phyloP scores from a whole-genome alignment of 1,140 invertebrate genomes.

The Belonocnema kinseyi region DNA sequence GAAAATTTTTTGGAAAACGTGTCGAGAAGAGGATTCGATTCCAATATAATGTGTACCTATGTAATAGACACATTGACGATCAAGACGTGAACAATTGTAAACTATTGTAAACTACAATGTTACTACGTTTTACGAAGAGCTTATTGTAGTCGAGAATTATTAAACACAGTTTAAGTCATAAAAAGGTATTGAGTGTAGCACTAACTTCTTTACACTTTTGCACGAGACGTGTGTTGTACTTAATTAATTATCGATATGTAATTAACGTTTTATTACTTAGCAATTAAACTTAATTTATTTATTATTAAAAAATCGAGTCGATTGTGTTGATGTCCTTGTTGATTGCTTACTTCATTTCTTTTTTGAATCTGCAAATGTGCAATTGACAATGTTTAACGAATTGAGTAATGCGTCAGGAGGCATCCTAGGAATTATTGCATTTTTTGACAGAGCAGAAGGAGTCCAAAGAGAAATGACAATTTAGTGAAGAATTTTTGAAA shows the following conservation, averaged over 20 bases:
- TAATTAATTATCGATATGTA: constrained; percentile 73
- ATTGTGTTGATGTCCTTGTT: constrained; percentile 44
- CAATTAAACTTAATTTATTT: constrained; percentile 60
- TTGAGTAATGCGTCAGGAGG: constrained; percentile 27
- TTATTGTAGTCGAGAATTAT: constrained; percentile 76
- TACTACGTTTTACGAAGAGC: constrained; percentile 77
- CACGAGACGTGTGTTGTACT: constrained; percentile 76
- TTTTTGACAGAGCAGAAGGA: constrained; percentile 20
- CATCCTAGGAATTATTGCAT: constrained; percentile 2
- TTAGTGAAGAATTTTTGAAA: background rate
- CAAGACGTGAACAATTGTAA: constrained; percentile 71
- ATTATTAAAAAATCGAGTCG: constrained; percentile 36
- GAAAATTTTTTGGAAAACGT: background rate
- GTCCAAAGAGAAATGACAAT: constrained; percentile 3
- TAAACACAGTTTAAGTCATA: constrained; percentile 72
- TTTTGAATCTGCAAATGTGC: constrained; percentile 40
- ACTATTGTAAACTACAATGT: constrained; percentile 77
- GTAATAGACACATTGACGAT: constrained; percentile 68
- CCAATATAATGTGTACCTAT: constrained; percentile 68
- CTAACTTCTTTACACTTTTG: constrained; percentile 76
- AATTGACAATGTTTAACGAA: constrained; percentile 35
- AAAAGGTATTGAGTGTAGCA: constrained; percentile 69
- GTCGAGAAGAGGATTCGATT: constrained; percentile 59
- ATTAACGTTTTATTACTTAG: constrained; percentile 75
- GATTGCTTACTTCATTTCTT: constrained; percentile 40